phyloP scores from a whole-genome alignment of 2,888 invertebrate genomes.

The Marasmarcha lunaedactyla region DNA sequence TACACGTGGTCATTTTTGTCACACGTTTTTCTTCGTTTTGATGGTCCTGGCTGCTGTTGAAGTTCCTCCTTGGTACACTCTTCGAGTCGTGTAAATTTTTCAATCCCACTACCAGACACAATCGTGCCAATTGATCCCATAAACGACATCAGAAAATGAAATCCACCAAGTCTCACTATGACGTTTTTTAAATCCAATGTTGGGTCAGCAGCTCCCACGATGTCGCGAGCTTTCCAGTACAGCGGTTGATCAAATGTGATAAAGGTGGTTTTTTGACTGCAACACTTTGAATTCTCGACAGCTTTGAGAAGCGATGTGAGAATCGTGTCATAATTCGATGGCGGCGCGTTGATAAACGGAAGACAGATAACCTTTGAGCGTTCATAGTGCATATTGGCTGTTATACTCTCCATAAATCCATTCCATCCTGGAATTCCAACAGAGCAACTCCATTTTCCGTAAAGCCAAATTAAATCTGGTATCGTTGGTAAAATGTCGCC shows the following conservation, averaged over 20 bases:
- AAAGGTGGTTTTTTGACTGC: slow-evolving; percentile 15
- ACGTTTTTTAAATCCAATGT: slow-evolving; percentile 16
- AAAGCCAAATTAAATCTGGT: slow-evolving; percentile 21
- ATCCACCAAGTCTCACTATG: slow-evolving; percentile 22
- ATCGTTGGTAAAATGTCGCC: slow-evolving; percentile 15
- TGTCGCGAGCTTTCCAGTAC: slow-evolving; percentile 22
- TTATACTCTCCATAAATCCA: slow-evolving; percentile 15
- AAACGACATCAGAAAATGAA: slow-evolving; percentile 27
- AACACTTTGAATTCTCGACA: slow-evolving; percentile 16
- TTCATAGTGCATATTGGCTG: slow-evolving; percentile 14
- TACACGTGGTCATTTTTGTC: too few relatives aligned
- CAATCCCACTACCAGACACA: slow-evolving; percentile 23
- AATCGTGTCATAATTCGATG: slow-evolving; percentile 22
- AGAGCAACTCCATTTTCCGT: slow-evolving; percentile 18
- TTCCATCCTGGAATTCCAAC: slow-evolving; percentile 20
- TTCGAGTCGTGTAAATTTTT: too few relatives aligned
- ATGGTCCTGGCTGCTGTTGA: too few relatives aligned
- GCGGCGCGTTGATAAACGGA: slow-evolving; percentile 23
- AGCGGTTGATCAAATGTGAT: slow-evolving; percentile 23
- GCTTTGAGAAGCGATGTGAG: slow-evolving; percentile 20
- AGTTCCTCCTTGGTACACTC: too few relatives aligned
- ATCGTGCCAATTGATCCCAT: slow-evolving; percentile 23
- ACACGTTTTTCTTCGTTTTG: too few relatives aligned
- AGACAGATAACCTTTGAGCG: slow-evolving; percentile 20
- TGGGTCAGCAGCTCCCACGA: too few relatives aligned